phyloP scores from a whole-genome alignment of 2,797 vertebrate species.

The Taenioides sp. region DNA sequence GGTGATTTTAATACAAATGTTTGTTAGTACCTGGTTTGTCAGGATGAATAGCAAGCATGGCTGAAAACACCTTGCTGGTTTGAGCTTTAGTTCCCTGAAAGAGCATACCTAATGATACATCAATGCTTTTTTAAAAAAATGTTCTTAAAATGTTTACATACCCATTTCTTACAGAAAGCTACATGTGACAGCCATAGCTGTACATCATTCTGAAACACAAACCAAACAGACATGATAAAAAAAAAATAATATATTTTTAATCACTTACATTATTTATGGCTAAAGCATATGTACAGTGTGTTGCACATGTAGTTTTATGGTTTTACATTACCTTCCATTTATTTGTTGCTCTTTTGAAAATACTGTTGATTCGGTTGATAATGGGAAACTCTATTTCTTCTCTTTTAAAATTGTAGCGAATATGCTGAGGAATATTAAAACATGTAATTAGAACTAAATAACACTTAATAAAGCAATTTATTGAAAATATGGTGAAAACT shows the following conservation, averaged over 20 bases:
- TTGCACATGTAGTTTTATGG: not conserved
- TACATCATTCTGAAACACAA: slow-evolving; percentile 83
- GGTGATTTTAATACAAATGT: not conserved
- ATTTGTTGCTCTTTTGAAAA: slow-evolving; percentile 87
- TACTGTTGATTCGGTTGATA: slow-evolving; percentile 82
- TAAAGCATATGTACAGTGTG: not conserved
- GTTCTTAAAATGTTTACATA: slow-evolving; percentile 65
- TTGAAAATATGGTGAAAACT: slow-evolving; percentile 53
- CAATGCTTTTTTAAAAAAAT: not conserved
- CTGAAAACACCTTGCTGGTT: slow-evolving; percentile 90
- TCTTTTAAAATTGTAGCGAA: slow-evolving; percentile 89
- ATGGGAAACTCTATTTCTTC: slow-evolving; percentile 92
- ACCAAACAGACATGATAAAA: not conserved
- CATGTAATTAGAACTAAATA: not conserved
- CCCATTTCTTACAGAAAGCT: slow-evolving; percentile 97
- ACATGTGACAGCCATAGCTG: slow-evolving; percentile 95
- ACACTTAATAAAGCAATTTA: not conserved
- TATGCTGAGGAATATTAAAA: slow-evolving; percentile 73
- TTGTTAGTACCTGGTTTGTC: slow-evolving; percentile 89
- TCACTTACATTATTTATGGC: not conserved
- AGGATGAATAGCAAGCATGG: slow-evolving; percentile 92
- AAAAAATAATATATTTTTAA: not conserved
- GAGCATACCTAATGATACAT: not conserved
- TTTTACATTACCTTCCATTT: slow-evolving; percentile 90
- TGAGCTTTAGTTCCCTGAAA: slow-evolving; percentile 80